phyloP scores from a whole-genome alignment of 2,113 vertebrate species.

The Myrmecobius fasciatus region DNA sequence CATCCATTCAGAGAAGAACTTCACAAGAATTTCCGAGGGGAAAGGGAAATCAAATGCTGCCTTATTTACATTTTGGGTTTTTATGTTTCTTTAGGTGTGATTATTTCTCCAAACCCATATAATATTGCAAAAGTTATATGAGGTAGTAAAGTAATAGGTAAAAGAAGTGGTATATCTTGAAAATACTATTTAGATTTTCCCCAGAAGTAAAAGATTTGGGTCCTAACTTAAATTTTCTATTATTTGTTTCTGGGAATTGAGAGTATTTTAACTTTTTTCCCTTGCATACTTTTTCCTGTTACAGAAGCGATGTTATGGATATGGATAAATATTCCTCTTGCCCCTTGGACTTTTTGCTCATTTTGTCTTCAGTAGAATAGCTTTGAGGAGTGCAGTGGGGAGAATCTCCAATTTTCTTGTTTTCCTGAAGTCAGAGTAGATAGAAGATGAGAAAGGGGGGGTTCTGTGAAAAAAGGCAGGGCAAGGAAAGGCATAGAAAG shows the following conservation, averaged over 20 bases:
- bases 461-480: neutral
- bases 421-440: constrained; percentile 42
- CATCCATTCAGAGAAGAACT: constrained; percentile 20
- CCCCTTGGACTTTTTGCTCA: neutral
- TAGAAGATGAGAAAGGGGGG: constrained; percentile 37
- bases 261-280: neutral
- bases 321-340: neutral
- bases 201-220: neutral
- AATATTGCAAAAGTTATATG: constrained; percentile 27
- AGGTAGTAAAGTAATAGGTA: constrained; percentile 36
- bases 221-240: neutral
- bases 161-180: neutral
- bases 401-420: constrained; percentile 41
- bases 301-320: neutral
- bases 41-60: neutral
- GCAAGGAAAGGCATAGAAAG: neutral
- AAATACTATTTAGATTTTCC: constrained; percentile 28
- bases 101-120: constrained; percentile 38
- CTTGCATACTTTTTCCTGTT: neutral
- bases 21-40: neutral
- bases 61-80: neutral
- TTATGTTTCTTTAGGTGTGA: constrained; percentile 48
- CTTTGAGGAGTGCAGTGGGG: neutral
- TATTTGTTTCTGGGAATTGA: neutral
- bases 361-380: neutral